Conservation (phyloP, 2,113 vertebrate genomes). For the Eubucco bourcierii region DNA sequence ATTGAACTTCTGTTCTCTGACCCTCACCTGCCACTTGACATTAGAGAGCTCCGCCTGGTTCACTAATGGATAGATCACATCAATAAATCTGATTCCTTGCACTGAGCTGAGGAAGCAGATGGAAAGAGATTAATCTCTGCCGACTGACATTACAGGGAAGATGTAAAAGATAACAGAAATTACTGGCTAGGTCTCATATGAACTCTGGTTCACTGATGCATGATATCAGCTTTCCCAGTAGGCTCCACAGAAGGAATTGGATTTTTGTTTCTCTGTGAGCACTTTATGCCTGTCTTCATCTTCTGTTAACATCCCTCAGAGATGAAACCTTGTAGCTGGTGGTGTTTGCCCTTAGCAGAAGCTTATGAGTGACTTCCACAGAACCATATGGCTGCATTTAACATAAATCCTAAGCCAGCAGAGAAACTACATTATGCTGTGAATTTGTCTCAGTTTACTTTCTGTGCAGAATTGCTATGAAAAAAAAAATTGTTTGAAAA, state of each 20-base stretch:
- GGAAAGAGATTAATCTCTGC: slow-evolving; percentile 49
- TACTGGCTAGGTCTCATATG: slow-evolving; percentile 37
- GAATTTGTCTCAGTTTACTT: slow-evolving; percentile 20
- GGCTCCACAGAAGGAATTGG: slow-evolving; percentile 26
- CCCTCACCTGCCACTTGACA: slow-evolving; percentile 25
- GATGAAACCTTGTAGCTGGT: slow-evolving; percentile 57
- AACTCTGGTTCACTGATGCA: slow-evolving; percentile 45
- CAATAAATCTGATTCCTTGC: slow-evolving; percentile 41
- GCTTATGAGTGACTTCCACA: slow-evolving; percentile 31
- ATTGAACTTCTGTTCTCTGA: background rate
- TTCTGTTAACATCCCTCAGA: slow-evolving; percentile 44
- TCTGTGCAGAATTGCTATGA: background rate
- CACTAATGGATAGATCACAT: slow-evolving; percentile 51
- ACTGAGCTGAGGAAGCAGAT: slow-evolving; percentile 35
- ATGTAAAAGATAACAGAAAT: slow-evolving; percentile 66
- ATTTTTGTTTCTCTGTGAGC: slow-evolving; percentile 46
- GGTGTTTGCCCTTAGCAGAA: slow-evolving; percentile 36
- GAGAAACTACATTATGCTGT: background rate
- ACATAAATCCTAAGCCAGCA: slow-evolving; percentile 1
- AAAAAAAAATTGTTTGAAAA: slow-evolving; percentile 15
- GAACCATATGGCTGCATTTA: slow-evolving; percentile 46
- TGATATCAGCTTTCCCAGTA: slow-evolving; percentile 57
- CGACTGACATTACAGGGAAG: background rate
- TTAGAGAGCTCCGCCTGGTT: background rate
- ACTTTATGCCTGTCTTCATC: slow-evolving; percentile 55